Conservation (phyloP, 2,113 vertebrate species). For the Xiphophorus maculatus region DNA sequence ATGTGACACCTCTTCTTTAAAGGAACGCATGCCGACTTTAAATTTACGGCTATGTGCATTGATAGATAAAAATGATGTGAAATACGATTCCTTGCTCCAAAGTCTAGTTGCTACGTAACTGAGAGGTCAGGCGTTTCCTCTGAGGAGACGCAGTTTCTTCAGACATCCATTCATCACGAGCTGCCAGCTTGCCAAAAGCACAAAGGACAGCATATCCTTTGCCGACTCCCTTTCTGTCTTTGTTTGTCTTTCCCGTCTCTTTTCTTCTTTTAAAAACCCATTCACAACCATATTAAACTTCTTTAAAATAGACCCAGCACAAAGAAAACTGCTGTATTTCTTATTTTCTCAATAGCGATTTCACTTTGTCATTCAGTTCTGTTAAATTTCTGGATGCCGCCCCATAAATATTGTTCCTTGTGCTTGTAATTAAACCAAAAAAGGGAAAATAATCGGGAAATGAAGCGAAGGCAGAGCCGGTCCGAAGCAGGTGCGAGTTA, state of each 20-base stretch:
- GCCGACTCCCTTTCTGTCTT: slow-evolving; percentile 62
- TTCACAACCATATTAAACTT: slow-evolving; percentile 59
- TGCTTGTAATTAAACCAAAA: slow-evolving; percentile 18
- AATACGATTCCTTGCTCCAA: slow-evolving; percentile 65
- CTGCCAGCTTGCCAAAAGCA: slow-evolving; percentile 70
- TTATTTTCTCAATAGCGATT: slow-evolving; percentile 23
- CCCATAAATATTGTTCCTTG: slow-evolving; percentile 24
- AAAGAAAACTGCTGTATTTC: slow-evolving; percentile 51
- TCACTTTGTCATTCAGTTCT: slow-evolving; percentile 32
- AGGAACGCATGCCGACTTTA: slow-evolving; percentile 39
- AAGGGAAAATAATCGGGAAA: background rate
- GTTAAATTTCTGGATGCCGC: slow-evolving; percentile 19
- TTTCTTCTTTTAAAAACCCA: slow-evolving; percentile 54
- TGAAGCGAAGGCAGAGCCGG: slow-evolving; percentile 1
- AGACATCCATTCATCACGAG: slow-evolving; percentile 78
- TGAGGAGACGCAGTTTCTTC: slow-evolving; percentile 65
- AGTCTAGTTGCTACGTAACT: slow-evolving; percentile 76
- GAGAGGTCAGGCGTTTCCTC: slow-evolving; percentile 68
- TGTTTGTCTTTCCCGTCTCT: slow-evolving; percentile 56
- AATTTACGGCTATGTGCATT: slow-evolving; percentile 55
- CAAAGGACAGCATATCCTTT: slow-evolving; percentile 76
- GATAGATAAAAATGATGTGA: slow-evolving; percentile 66
- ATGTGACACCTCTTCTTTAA: slow-evolving; percentile 42
- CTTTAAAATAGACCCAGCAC: slow-evolving; percentile 45
- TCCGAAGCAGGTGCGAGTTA: too few species aligned